Percentiles rank a stretch among this genome's conserved stretches.
Evolutionary conservation across 2,888 invertebrate genomes (phyloP).

Genomic region (Meta bourneti): DNA sequence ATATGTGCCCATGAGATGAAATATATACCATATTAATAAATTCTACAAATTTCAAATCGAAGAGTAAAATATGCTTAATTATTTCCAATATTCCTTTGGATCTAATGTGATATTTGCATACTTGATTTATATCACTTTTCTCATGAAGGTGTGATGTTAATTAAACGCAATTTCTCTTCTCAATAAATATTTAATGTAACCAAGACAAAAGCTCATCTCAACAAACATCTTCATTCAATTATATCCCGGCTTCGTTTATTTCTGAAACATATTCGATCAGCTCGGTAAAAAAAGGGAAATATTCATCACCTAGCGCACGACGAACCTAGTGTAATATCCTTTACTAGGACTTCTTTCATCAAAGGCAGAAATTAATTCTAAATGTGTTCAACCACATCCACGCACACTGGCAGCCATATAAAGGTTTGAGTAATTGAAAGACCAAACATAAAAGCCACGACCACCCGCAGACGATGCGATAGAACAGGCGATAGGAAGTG

Average conservation of each 20-base stretch:
- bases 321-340: background rate
- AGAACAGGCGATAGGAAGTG: constrained; percentile 11
- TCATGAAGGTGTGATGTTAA: too few species aligned
- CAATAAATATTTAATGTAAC: background rate
- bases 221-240: background rate
- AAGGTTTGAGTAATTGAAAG: constrained; percentile 14
- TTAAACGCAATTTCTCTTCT: background rate
- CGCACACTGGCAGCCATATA: background rate
- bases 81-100: too few species aligned
- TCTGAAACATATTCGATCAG: background rate
- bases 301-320: background rate
- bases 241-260: background rate
- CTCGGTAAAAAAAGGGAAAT: background rate
- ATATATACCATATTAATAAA: too few species aligned
- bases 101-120: too few species aligned
- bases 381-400: too few species aligned
- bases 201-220: background rate
- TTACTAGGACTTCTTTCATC: too few species aligned
- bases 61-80: too few species aligned
- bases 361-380: too few species aligned
- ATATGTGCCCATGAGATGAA: too few species aligned
- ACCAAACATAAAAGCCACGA: constrained; percentile 1
- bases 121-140: too few species aligned
- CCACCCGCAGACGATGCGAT: background rate
- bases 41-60: too few species aligned